Conservation (phyloP, 2,888 invertebrate genomes). For the Norana najaformis region DNA sequence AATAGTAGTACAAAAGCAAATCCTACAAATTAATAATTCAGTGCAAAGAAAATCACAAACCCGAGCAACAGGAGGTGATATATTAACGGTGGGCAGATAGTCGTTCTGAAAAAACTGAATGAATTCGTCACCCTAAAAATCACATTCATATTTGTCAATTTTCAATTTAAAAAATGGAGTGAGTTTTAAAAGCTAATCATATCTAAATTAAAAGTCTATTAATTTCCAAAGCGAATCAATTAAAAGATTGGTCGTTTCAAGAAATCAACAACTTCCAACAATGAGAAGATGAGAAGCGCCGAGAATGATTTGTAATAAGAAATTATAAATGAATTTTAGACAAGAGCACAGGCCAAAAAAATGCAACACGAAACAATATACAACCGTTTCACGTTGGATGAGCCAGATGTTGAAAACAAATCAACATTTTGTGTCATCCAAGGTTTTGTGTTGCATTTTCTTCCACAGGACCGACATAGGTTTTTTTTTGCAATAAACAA, state of each 20-base stretch:
- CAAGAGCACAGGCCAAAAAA: not conserved
- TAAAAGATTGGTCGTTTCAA: constrained; percentile 9
- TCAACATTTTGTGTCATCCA: no score
- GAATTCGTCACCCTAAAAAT: constrained; percentile 62
- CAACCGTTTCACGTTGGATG: no score
- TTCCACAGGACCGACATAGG: no score
- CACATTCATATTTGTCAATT: not conserved
- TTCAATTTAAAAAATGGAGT: no score
- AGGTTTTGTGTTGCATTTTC: no score
- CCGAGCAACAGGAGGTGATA: constrained; percentile 60
- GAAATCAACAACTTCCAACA: not conserved
- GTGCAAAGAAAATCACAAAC: constrained; percentile 18
- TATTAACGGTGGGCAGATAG: constrained; percentile 63
- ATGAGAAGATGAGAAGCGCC: not conserved
- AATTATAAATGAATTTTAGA: not conserved
- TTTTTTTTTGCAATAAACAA: no score
- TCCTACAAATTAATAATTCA: not conserved
- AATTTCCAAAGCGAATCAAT: no score
- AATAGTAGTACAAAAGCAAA: not conserved
- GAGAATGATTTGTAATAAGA: not conserved
- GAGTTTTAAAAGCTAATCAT: no score
- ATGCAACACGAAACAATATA: no score
- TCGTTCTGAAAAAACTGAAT: constrained; percentile 61
- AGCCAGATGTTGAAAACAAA: no score
- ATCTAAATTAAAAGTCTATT: no score